These are phyloP conservation scores for Drosophila punjabiensis DNA, from an alignment of 1,140 invertebrate species.

Conservation along the genomic window DNA sequence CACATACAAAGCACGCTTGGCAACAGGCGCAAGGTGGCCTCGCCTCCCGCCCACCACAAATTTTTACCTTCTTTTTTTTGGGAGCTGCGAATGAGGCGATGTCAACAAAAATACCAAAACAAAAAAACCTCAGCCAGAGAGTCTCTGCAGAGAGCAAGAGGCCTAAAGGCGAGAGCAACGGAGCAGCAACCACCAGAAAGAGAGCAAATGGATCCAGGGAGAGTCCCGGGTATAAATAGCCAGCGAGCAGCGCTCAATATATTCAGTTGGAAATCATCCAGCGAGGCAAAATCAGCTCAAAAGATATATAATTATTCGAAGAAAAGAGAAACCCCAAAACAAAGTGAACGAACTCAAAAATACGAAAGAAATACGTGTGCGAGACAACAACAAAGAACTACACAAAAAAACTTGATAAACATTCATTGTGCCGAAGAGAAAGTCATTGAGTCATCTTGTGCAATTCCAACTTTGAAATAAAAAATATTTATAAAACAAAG, in stretches of 20 bases:
- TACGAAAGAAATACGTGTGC: constrained; percentile 43
- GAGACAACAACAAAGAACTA: constrained; percentile 63
- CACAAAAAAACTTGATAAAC: constrained; percentile 56
- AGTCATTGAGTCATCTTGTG: constrained; percentile 79
- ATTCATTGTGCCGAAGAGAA: constrained; percentile 76
- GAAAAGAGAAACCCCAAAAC: constrained; percentile 24
- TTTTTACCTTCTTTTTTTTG: constrained; percentile 44
- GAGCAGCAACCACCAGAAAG: constrained; percentile 32
- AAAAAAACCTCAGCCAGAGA: constrained; percentile 52
- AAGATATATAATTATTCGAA: constrained; percentile 5
- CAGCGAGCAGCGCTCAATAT: constrained; percentile 17
- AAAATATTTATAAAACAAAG: constrained; percentile 30
- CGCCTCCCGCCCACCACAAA: constrained; percentile 39
- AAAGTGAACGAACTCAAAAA: constrained; percentile 70
- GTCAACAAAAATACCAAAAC: constrained; percentile 85
- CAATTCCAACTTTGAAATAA: constrained; percentile 44
- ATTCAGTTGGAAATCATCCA: constrained; percentile 59
- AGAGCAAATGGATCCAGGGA: constrained; percentile 19
- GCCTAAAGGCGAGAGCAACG: constrained; percentile 22
- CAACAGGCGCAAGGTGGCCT: constrained; percentile 76
- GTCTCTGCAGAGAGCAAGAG: constrained; percentile 7
- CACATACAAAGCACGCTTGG: constrained; percentile 48
- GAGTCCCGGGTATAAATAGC: constrained; percentile 62
- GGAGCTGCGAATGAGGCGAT: constrained; percentile 76
- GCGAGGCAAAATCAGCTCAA: constrained; percentile 43